These are phyloP conservation scores for Amblyteles armatorius DNA, from an alignment of 2,888 invertebrate genomes.

Conservation along the genomic window DNA sequence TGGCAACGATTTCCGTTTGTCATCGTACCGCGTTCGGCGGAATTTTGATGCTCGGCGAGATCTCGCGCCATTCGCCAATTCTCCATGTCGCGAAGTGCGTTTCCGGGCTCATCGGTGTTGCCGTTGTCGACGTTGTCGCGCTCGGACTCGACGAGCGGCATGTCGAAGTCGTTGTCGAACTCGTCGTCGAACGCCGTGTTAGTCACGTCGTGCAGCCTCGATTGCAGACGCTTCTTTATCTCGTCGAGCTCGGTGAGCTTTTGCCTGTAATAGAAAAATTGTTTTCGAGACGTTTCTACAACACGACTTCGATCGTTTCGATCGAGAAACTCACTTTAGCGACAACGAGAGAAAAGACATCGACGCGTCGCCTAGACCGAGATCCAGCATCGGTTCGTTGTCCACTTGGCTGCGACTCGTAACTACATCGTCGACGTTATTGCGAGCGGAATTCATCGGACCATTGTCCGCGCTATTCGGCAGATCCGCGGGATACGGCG, in stretches of 20 bases:
- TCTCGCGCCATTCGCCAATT: constrained; percentile 64
- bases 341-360: constrained; percentile 81
- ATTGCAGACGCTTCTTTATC: constrained; percentile 87
- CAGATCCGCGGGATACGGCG: constrained; percentile 61
- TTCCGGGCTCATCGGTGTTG: constrained; percentile 59
- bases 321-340: constrained; percentile 77
- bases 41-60: constrained; percentile 39
- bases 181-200: constrained; percentile 86
- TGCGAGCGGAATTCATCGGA: constrained; percentile 14
- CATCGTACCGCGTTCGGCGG: constrained; percentile 34
- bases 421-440: constrained; percentile 34
- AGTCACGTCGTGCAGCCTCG: constrained; percentile 87
- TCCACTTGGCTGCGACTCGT: constrained; percentile 58
- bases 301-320: not conserved
- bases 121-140: constrained; percentile 72
- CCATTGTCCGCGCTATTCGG: constrained; percentile 9
- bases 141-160: constrained; percentile 74
- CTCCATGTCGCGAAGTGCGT: constrained; percentile 57
- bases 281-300: constrained; percentile 10
- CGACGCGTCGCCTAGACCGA: constrained; percentile 78
- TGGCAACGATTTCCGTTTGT: constrained; percentile 53
- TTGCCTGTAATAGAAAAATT: constrained; percentile 82
- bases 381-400: constrained; percentile 68
- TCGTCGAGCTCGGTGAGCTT: constrained; percentile 88
- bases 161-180: constrained; percentile 86